Evolutionary conservation across 2,888 invertebrate genomes (phyloP).

Genomic region (Dromius quadrimaculatus): DNA sequence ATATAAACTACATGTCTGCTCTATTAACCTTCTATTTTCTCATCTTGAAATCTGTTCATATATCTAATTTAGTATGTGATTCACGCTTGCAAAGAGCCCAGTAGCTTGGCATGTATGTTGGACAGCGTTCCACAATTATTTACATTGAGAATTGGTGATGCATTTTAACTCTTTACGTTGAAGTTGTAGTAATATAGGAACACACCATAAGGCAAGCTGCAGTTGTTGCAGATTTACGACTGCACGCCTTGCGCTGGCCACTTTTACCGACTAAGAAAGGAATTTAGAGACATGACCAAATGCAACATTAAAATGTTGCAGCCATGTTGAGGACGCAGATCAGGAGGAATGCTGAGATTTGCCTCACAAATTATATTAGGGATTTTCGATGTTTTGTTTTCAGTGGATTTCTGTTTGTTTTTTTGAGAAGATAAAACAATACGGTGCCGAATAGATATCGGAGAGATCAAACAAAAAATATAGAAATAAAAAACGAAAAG

Average conservation of each 20-base stretch:
- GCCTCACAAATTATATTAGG: constrained; percentile 30
- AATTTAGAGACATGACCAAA: constrained; percentile 24
- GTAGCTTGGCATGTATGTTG: constrained; percentile 25
- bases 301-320: constrained; percentile 18
- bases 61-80: constrained; percentile 12
- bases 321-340: too few species aligned
- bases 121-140: constrained; percentile 31
- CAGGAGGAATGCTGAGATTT: constrained; percentile 18
- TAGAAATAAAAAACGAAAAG: not conserved
- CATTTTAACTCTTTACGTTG: constrained; percentile 23
- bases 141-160: constrained; percentile 33
- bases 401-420: constrained; percentile 19
- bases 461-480: constrained; percentile 1
- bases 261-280: constrained; percentile 34
- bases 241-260: constrained; percentile 14
- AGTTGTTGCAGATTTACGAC: constrained; percentile 23
- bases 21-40: constrained; percentile 8
- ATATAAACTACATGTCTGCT: too few species aligned
- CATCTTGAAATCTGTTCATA: not conserved
- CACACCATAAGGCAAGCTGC: constrained; percentile 27
- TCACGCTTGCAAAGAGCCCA: not conserved
- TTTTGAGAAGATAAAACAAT: not conserved
- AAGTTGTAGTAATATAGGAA: constrained; percentile 18
- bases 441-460: constrained; percentile 7
- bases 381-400: not conserved